phyloP scores from a whole-genome alignment of 1,140 invertebrate genomes.

The Hypothenemus hampei region DNA sequence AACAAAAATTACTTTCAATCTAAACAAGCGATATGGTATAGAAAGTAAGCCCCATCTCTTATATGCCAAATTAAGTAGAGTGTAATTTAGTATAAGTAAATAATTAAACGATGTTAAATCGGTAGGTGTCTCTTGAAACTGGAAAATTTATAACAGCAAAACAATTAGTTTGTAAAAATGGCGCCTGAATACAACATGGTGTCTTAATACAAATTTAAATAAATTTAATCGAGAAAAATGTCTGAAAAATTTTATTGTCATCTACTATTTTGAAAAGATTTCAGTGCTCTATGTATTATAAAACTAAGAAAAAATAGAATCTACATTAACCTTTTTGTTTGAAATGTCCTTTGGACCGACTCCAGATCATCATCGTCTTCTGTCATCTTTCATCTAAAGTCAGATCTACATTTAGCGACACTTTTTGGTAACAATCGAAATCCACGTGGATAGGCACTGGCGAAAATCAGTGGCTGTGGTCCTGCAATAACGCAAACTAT shows the following conservation, averaged over 20 bases:
- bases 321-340: no score
- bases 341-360: no score
- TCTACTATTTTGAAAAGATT: no score
- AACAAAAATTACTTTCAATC: neutral
- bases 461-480: conserved; percentile 12
- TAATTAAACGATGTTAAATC: conserved; percentile 8
- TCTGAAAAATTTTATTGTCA: no score
- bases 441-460: conserved; percentile 24
- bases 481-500: conserved; percentile 25
- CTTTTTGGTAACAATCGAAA: conserved; percentile 21
- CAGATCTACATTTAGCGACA: no score
- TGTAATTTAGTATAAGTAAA: conserved; percentile 8
- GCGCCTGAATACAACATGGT: no score
- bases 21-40: neutral
- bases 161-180: conserved; percentile 10
- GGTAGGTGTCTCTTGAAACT: neutral
- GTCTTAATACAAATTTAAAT: no score
- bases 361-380: no score
- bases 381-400: no score
- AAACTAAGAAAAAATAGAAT: no score
- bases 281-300: no score
- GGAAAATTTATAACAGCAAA: conserved; percentile 6
- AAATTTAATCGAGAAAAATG: no score
- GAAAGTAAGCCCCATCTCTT: neutral
- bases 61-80: neutral